Conservation (phyloP, 2,888 invertebrate genomes). For the Suillia variegata region DNA sequence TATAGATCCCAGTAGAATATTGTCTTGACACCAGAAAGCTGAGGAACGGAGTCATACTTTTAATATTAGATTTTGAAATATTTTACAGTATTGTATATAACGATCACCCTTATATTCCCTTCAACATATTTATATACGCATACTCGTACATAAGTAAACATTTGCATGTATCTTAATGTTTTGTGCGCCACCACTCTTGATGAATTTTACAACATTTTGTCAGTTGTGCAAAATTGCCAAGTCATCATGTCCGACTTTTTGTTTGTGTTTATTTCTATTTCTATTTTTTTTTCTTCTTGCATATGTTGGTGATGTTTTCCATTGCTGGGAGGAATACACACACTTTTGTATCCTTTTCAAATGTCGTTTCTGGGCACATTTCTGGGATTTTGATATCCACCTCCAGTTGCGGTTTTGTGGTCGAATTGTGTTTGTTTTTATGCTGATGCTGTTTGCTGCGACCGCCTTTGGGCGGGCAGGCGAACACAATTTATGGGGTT, state of each 20-base stretch:
- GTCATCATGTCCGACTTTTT: background rate
- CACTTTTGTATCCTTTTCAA: background rate
- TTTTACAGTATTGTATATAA: too few relatives aligned
- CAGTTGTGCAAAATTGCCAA: background rate
- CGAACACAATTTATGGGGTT: too few relatives aligned
- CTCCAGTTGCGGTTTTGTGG: background rate
- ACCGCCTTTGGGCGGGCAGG: background rate
- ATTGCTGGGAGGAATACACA: too few relatives aligned
- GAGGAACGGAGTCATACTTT: too few relatives aligned
- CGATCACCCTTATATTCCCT: too few relatives aligned
- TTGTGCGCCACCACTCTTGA: background rate
- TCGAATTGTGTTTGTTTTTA: background rate
- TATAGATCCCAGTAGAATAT: too few relatives aligned
- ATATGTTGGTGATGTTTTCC: too few relatives aligned
- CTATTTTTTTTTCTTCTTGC: too few relatives aligned
- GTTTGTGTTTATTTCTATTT: too few relatives aligned
- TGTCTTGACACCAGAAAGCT: too few relatives aligned
- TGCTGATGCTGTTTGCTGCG: background rate
- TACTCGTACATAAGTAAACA: background rate
- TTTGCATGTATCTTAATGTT: background rate
- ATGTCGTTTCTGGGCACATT: background rate
- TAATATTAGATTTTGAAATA: too few relatives aligned
- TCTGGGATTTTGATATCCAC: background rate
- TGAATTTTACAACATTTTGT: conserved; percentile 7
- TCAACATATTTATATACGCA: background rate